These are phyloP conservation scores for Lasius platythorax DNA, from an alignment of 2,888 invertebrate species.

Conservation along the genomic window DNA sequence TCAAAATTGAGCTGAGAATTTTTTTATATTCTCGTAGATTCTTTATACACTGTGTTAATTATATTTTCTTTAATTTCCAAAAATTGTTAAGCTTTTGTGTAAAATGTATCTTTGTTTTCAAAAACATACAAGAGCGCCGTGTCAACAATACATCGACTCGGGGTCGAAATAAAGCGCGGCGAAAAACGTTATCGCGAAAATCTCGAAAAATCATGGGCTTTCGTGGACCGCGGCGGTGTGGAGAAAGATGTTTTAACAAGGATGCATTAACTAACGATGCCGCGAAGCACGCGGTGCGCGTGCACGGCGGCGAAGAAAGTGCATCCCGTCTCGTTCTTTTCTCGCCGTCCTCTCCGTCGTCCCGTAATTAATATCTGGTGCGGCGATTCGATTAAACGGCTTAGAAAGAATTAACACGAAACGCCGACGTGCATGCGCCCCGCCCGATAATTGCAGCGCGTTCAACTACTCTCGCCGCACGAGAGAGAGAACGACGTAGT, in stretches of 20 bases:
- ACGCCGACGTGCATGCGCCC: slow-evolving; percentile 40
- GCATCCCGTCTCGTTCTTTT: slow-evolving; percentile 59
- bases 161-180: not conserved
- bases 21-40: not conserved
- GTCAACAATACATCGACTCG: not conserved
- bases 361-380: slow-evolving; percentile 73
- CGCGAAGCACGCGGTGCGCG: slow-evolving; percentile 44
- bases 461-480: slow-evolving; percentile 29
- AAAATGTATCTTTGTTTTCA: not conserved
- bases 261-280: slow-evolving; percentile 29
- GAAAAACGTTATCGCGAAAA: not conserved
- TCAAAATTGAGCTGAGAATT: not conserved
- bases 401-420: slow-evolving; percentile 56
- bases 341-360: slow-evolving; percentile 25
- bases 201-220: slow-evolving; percentile 15
- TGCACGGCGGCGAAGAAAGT: slow-evolving; percentile 69
- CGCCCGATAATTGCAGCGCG: slow-evolving; percentile 35
- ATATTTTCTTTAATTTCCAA: not conserved
- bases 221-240: not conserved
- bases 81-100: not conserved
- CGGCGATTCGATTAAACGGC: slow-evolving; percentile 73
- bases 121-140: not conserved
- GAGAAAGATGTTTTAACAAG: slow-evolving; percentile 16
- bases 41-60: not conserved
- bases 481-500: slow-evolving; percentile 7